Percentiles rank a stretch among this genome's conserved stretches.
Evolutionary conservation across 2,113 vertebrate genomes (phyloP).

Genomic region (Cebus imitator): DNA sequence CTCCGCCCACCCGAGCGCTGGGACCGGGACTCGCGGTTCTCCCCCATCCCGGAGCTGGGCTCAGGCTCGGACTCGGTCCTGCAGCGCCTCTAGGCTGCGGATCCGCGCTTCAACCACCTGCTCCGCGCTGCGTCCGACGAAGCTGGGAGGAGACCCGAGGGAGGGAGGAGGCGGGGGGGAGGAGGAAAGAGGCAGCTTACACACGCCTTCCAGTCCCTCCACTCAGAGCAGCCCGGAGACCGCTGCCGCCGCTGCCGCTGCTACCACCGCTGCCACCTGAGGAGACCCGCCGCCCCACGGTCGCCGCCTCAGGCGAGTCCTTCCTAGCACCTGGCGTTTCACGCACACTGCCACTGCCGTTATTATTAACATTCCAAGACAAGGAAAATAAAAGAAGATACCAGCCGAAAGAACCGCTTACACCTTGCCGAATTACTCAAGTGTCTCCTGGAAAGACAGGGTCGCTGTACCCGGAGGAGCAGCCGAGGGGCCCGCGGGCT

Average conservation of each 20-base stretch:
- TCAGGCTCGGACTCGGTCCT: constrained; percentile 64
- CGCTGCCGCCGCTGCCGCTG: background rate
- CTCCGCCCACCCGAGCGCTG: rapidly evolving
- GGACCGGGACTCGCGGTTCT: rapidly evolving
- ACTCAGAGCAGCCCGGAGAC: constrained; percentile 54
- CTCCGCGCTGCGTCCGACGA: background rate
- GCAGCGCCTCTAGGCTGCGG: constrained; percentile 87
- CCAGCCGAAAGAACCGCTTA: background rate
- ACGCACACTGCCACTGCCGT: background rate
- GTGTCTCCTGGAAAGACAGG: constrained; percentile 5
- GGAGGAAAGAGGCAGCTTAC: constrained; percentile 65
- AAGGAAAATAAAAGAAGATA: constrained; percentile 8
- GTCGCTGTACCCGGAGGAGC: background rate
- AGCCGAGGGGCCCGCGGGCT: background rate
- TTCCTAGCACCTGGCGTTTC: background rate
- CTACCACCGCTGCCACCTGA: constrained; percentile 48
- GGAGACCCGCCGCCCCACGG: constrained; percentile 27
- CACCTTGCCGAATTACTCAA: constrained; percentile 38
- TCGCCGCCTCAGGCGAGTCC: background rate
- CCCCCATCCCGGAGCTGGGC: rapidly evolving
- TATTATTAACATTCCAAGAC: background rate
- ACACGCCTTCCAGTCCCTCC: constrained; percentile 61
- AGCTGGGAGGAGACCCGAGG: background rate
- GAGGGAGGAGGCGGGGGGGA: background rate
- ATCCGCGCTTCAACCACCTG: constrained; percentile 75